These are phyloP conservation scores for Podiceps cristatus DNA, from an alignment of 2,113 vertebrate genomes.

Conservation along the genomic window DNA sequence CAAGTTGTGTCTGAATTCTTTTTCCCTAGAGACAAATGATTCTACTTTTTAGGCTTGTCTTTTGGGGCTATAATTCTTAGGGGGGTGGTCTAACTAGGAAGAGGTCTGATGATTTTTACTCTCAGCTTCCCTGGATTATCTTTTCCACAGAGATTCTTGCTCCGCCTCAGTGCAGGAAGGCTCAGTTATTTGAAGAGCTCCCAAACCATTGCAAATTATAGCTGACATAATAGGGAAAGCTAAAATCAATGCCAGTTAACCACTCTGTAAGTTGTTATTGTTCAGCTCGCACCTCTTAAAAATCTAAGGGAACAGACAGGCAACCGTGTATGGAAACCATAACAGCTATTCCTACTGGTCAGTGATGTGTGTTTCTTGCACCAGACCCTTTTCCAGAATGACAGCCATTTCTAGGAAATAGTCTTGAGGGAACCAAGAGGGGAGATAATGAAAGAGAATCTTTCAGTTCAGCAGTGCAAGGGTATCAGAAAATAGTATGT, in stretches of 20 bases:
- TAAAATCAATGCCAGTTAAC: neutral
- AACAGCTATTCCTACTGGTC: neutral
- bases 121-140: neutral
- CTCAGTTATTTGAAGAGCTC: neutral
- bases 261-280: neutral
- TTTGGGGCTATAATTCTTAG: neutral
- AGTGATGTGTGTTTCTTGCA: neutral
- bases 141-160: neutral
- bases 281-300: neutral
- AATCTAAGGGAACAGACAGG: neutral
- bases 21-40: neutral
- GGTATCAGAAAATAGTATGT: neutral
- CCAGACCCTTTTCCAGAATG: neutral
- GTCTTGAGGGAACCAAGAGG: neutral
- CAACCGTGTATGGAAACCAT: neutral
- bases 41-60: neutral
- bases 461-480: neutral
- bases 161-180: neutral
- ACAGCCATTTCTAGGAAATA: neutral
- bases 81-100: neutral
- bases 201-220: neutral
- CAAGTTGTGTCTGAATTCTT: neutral
- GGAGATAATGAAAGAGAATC: neutral
- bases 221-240: neutral
- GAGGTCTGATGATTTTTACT: neutral